Conservation (phyloP, 2,888 invertebrate species). For the Drosophila eohydei region DNA sequence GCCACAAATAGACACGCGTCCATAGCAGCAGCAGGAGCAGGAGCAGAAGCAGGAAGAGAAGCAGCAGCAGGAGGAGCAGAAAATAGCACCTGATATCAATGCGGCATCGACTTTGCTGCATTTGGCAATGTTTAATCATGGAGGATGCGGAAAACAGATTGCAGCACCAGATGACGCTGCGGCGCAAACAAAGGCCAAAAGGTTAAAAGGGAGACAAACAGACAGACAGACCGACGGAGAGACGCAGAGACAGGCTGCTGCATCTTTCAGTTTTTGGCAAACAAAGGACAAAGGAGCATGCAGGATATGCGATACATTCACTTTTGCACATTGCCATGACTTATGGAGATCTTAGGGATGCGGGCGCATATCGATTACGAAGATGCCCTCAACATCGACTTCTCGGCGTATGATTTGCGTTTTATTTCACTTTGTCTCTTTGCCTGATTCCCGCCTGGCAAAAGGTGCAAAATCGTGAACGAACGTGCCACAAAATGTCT, state of each 20-base stretch:
- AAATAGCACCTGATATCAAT: constrained; percentile 55
- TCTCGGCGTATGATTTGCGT: constrained; percentile 67
- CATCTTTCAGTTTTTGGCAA: constrained; percentile 62
- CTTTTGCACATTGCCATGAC: constrained; percentile 83
- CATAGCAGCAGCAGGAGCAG: constrained; percentile 4
- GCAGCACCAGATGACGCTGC: constrained; percentile 75
- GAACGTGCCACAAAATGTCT: constrained; percentile 70
- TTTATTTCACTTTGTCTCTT: constrained; percentile 43
- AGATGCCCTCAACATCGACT: constrained; percentile 37
- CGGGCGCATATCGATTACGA: constrained; percentile 78
- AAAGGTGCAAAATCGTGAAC: constrained; percentile 67
- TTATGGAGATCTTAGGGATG: constrained; percentile 77
- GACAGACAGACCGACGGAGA: background rate
- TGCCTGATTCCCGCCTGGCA: constrained; percentile 20
- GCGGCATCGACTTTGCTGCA: constrained; percentile 40
- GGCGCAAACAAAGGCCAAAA: constrained; percentile 56
- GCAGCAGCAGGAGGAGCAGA: constrained; percentile 2
- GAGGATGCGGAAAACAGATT: constrained; percentile 74
- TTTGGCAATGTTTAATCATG: constrained; percentile 76
- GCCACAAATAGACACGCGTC: constrained; percentile 76
- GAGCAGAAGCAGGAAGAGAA: constrained; percentile 4
- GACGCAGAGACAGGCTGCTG: constrained; percentile 25
- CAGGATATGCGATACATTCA: constrained; percentile 77
- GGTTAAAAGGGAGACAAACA: constrained; percentile 46
- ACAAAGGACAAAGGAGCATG: constrained; percentile 49